Percentiles rank a stretch among this genome's conserved stretches.
phyloP scores from a whole-genome alignment of 2,113 vertebrate species.

The Narcine bancroftii region DNA sequence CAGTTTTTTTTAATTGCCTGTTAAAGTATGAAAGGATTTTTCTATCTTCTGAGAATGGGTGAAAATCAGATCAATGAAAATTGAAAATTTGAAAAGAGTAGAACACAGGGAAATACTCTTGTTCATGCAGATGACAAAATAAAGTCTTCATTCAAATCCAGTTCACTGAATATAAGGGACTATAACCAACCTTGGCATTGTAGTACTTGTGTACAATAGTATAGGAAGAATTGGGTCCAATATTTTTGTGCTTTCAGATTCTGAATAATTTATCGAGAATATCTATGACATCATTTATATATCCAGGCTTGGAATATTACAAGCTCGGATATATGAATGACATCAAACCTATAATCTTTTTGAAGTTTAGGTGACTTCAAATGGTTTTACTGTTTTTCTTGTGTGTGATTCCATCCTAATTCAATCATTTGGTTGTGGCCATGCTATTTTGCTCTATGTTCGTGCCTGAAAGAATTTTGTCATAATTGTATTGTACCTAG shows the following conservation, averaged over 20 bases:
- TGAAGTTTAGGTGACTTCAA: neutral
- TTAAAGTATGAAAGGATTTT: neutral
- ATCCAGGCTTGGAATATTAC: slow-evolving; percentile 13
- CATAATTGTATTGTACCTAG: neutral
- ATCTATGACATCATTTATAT: too few relatives aligned
- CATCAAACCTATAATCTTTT: slow-evolving; percentile 25
- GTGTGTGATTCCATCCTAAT: neutral
- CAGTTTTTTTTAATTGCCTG: too few relatives aligned
- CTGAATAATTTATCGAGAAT: neutral
- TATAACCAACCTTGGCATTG: neutral
- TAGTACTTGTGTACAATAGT: neutral
- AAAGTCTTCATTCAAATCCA: neutral
- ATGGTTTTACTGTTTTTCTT: neutral
- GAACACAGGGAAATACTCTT: neutral
- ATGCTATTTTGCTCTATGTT: neutral
- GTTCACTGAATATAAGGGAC: neutral
- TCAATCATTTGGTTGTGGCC: neutral
- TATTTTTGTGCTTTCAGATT: neutral
- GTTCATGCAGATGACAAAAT: slow-evolving; percentile 3
- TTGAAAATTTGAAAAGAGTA: neutral
- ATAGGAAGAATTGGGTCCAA: neutral
- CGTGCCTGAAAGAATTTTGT: neutral
- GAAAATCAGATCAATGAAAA: neutral
- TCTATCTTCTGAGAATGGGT: neutral
- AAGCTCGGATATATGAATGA: neutral